Evolutionary conservation across 2,888 invertebrate species (phyloP), one percentile per base, ranked within the genome.

Genomic region (Polia nebulosa): DNA sequence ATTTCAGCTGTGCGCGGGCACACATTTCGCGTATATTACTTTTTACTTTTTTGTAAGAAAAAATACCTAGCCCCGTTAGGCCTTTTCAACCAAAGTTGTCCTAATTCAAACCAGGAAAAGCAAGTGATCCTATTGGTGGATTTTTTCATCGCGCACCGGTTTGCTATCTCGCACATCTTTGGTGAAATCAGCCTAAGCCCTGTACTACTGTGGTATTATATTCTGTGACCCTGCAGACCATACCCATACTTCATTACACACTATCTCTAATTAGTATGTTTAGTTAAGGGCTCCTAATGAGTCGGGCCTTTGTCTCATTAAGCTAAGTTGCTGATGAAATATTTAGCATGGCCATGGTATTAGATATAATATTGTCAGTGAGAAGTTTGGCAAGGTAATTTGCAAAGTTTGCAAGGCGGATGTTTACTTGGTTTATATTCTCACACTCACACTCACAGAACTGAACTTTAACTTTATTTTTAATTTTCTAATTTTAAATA

Each of bases 221-320:
- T 61, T 36, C 64, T 32, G 25, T 20, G 51, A 22, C 17, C 36
- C n/a, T 17, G 45, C 25, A 47, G 29, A 53, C 52, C 45, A 62
- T 32, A 62, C 17, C 17, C 55, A 47, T 53, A 49, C 52, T 78
- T 58, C 74, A 76, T 63, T 69, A 65, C 61, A 36, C 52, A 72
- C 56, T 63, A 55, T 41, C 66, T 25, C 68, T 81, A 79, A 79
- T 79, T 80, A 80, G 72, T 63, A 52, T 78, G 68, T 69, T 65
- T 68, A 80, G 68, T 69, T 69, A 44, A 45, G 53, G 20, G 45
- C 39, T 55, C 60, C 56, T 81, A 77, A 79, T 79, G 66, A 77
- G 78, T 61, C 49, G 51, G 58, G 45, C 60, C 65, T 76, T 59
- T 69, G 68, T 63, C 65, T 68, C 77, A 80, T 79, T 55, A 76